Conservation (phyloP, 2,797 vertebrate genomes). For the Chromobotia macracanthus region DNA sequence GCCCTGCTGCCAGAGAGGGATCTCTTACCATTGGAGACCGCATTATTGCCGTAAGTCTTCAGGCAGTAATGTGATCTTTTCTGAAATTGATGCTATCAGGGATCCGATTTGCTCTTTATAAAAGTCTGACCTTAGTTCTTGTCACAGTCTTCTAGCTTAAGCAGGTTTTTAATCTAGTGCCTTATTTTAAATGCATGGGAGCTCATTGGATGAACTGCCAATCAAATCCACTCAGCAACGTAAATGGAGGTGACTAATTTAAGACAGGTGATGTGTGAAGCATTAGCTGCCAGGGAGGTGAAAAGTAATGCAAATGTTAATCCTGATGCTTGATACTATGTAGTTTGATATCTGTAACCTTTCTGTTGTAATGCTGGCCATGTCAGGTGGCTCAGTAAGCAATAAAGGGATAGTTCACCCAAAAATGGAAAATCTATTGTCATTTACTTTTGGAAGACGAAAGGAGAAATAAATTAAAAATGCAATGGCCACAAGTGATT, state of each 20-base stretch:
- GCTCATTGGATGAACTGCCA: conserved; percentile 20
- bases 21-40: conserved; percentile 90
- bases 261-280: conserved; percentile 26
- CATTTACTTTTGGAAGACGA: neutral
- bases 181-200: conserved; percentile 26
- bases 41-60: conserved; percentile 89
- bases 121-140: conserved; percentile 31
- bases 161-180: conserved; percentile 31
- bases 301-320: conserved; percentile 34
- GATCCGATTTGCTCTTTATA: conserved; percentile 34
- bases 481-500: no score
- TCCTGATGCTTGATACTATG: conserved; percentile 7
- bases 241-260: conserved; percentile 17
- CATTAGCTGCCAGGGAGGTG: neutral
- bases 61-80: conserved; percentile 24
- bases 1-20: conserved; percentile 91
- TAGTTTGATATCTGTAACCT: conserved; percentile 21
- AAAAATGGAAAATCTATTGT: neutral
- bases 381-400: conserved; percentile 3
- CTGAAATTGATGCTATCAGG: conserved; percentile 2
- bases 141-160: conserved; percentile 21
- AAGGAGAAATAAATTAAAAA: neutral
- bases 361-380: conserved; percentile 1
- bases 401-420: neutral
- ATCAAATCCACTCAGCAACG: conserved; percentile 16